These are phyloP conservation scores for Perognathus longimembris DNA, from an alignment of 2,113 vertebrate genomes.

Conservation along the genomic window DNA sequence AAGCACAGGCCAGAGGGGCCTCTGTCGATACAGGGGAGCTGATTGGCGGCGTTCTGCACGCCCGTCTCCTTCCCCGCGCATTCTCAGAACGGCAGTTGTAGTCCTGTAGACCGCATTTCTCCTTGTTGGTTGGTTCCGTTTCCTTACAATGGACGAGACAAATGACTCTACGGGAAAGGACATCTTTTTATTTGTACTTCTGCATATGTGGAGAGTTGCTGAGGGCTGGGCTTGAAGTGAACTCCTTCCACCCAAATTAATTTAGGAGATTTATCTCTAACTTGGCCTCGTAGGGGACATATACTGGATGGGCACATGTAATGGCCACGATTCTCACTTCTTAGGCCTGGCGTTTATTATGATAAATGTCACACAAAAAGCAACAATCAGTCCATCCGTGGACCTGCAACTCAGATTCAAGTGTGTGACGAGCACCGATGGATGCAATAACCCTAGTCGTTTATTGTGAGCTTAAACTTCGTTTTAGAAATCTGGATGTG, in stretches of 20 bases:
- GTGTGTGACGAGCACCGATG: background rate
- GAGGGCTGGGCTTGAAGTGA: background rate
- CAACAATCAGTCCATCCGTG: background rate
- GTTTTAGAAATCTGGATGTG: background rate
- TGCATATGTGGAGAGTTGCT: accelerated
- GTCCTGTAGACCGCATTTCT: background rate
- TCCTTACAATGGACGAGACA: background rate
- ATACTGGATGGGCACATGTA: accelerated
- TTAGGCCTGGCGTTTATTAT: background rate
- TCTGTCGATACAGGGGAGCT: too few species aligned
- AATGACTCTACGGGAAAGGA: background rate
- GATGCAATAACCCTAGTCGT: background rate
- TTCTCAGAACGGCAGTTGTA: background rate
- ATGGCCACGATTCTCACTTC: background rate
- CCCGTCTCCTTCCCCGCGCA: background rate
- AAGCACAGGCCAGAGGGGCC: background rate
- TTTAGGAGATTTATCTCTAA: background rate
- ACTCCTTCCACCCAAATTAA: background rate
- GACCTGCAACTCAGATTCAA: background rate
- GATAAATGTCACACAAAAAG: background rate
- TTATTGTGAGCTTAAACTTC: background rate
- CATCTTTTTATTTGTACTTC: accelerated
- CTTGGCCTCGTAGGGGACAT: accelerated
- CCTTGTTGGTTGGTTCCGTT: background rate
- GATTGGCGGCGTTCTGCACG: background rate